Conservation (phyloP, 2,888 invertebrate genomes). For the Thymelicus acteon region DNA sequence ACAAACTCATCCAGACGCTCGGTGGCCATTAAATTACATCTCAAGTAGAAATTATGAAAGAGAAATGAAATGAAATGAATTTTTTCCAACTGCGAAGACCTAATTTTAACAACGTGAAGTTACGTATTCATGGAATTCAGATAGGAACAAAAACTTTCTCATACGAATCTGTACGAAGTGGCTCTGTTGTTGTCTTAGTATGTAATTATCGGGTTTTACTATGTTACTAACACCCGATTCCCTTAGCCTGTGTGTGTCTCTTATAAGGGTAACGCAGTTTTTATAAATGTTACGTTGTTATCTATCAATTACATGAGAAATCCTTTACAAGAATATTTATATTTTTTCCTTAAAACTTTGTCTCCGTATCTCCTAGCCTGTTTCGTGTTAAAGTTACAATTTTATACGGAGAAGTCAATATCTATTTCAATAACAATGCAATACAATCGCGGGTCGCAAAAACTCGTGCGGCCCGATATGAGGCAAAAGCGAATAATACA, state of each 20-base stretch:
- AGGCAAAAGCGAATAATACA: conserved; percentile 31
- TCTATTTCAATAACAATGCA: conserved; percentile 30
- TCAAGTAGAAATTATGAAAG: conserved; percentile 19
- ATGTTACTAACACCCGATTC: too few species aligned
- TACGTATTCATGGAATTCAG: conserved; percentile 34
- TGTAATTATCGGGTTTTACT: too few species aligned
- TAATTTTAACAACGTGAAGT: conserved; percentile 21
- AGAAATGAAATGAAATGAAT: conserved; percentile 14
- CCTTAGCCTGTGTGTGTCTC: too few species aligned
- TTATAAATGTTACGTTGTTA: too few species aligned
- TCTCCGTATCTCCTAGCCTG: not conserved
- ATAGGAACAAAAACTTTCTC: conserved; percentile 18
- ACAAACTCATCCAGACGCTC: not conserved
- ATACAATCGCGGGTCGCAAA: conserved; percentile 13
- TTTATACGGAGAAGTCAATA: conserved; percentile 2
- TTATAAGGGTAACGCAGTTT: too few species aligned
- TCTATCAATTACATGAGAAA: too few species aligned
- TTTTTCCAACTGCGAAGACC: conserved; percentile 22
- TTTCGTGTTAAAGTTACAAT: not conserved
- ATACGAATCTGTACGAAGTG: conserved; percentile 14
- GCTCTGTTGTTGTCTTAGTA: not conserved
- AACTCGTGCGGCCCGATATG: conserved; percentile 18
- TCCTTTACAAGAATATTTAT: too few species aligned
- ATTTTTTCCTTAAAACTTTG: not conserved
- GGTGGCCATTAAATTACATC: conserved; percentile 11